Percentiles rank a stretch among this genome's conserved stretches.
Evolutionary conservation across 2,113 vertebrate genomes (phyloP).

Genomic region (Arenaria interpres): DNA sequence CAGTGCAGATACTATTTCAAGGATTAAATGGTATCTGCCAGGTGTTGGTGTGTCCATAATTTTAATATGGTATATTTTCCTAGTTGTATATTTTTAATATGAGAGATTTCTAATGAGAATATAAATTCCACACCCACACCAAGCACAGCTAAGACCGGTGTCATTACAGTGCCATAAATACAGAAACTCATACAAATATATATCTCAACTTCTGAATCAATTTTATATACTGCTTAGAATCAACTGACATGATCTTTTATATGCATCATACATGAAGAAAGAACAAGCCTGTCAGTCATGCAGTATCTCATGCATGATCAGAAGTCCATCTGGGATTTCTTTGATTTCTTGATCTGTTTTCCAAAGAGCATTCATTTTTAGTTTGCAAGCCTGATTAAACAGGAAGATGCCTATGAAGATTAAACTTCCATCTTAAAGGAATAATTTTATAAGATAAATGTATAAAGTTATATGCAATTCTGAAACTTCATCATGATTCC

Average conservation of each 20-base stretch:
- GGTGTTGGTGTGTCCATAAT: neutral
- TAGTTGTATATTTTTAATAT: neutral
- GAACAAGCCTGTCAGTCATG: neutral
- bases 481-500: neutral
- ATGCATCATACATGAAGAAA: conserved; percentile 28
- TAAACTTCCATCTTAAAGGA: neutral
- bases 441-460: neutral
- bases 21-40: neutral
- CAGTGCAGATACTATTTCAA: neutral
- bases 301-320: neutral
- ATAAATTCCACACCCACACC: neutral
- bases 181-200: neutral
- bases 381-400: neutral
- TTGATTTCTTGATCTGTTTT: neutral
- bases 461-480: neutral
- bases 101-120: neutral
- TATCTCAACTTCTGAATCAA: neutral
- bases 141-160: neutral
- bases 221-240: neutral
- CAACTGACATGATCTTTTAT: neutral
- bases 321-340: neutral
- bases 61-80: neutral
- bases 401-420: neutral
- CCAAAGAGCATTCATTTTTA: neutral
- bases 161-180: neutral